Base-by-base conservation (phyloP, 2,888 invertebrate species). In the Augiades crinisus region DNA sequence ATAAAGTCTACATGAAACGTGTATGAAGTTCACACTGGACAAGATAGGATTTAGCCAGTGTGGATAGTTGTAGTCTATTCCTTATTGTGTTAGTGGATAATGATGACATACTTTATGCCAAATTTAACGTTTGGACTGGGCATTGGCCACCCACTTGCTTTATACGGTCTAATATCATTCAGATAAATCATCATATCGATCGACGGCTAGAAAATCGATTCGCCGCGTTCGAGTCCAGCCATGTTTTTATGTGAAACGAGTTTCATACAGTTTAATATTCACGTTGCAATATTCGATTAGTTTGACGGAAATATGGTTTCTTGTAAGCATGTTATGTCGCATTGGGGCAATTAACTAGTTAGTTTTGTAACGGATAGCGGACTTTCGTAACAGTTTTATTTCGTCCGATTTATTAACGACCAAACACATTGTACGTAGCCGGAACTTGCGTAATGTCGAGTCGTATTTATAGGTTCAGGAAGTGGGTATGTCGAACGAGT, bases 201-300 rank as follows among this genome's bases (percentile, higher is more conserved):
- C 76, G 81, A 80, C 78, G 68, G 74, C 72, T 75, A 72, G 75
- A 73, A 78, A 84, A 84, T 83, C 81, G 83, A 84, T 84, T 81
- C 68, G 75, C 62, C 69, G 72, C 65, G 71, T 74, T 67, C 67
- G 72, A 62, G 65, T 64, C 47, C 10, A 59, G 57, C 36, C 33
- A 16, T 44, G 56, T 54, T 60, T 57, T 58, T 60, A 57, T 57
- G 54, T 34, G 41, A 36, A 43, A 34, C 49, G 24, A 45, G 22
- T 33, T 38, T 41, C 22, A 13, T 21, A 6, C 40, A 17, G 33
- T 19, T 49, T 44, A 38, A 37, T 45, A 34, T 30, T 49, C 44
- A 40, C 24, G 45, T 45, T 27, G 45, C 34, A 40, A 50, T 47
- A 50, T 55, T 52, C 27, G 46, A 57, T 61, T 47, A 16, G 53